Evolutionary conservation across 1,140 invertebrate species (phyloP), one percentile per base, ranked within the genome.

Genomic region (Meloidogyne chitwoodi): DNA sequence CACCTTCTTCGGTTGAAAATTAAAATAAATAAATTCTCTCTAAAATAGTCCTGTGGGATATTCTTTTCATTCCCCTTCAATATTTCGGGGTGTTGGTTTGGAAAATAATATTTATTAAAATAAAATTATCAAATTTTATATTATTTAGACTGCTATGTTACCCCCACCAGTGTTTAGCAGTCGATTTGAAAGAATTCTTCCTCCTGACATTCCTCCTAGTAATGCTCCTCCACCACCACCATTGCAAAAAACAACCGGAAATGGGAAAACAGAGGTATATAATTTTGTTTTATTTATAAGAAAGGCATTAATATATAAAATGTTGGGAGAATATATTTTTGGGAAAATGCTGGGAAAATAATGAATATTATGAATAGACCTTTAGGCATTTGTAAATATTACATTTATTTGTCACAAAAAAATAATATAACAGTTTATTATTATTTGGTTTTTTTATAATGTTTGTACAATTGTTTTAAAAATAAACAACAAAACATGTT

Each of bases 161-260:
- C 76, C 76, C 6, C 76, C 76, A 48, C 76, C 76, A 1, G 76
- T 76, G 10, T 77, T 77, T 68, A 77, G 74, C 63, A 65, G 38
- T 2, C 41, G 62, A 26, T 77, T 77, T 67, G 76, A 77, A 27
- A 65, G 74, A 24, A 77, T 77, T 48, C 38, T 64, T 5, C 61
- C 74, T 19, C 76, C 76, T 14, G 61, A 65, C 6, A 31, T 64
- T n/a, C 76, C 76, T 19, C 27, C 48, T 14, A 56, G 48, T n/a
- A 56, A 4, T 5, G 63, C 27, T 31, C 26, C 69, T 16, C n/a
- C 10, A 41, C 76, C 10, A 11, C 74, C n/a, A 56, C 31, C 19
- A 26, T 5, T 62, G 70, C 48, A n/a, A 19, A 67, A 67, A 31
- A 67, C 38, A 31, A n/a, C 48, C 48, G 48, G 48, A 56, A 56